Evolutionary conservation across 2,797 vertebrate species (phyloP).

Genomic region (Aselliscus stoliczkanus): DNA sequence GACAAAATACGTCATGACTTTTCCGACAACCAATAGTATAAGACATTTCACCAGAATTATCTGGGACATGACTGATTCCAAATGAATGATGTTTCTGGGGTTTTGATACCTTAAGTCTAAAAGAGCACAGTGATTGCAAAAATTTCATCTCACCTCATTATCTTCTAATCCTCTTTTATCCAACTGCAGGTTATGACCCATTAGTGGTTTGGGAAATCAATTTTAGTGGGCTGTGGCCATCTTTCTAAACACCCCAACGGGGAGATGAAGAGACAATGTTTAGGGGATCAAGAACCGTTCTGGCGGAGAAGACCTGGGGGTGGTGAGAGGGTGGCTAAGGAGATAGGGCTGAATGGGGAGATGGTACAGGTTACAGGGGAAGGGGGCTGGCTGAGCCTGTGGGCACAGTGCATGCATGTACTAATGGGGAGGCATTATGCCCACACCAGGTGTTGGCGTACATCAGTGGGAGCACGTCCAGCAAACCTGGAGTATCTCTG

Average conservation of each 20-base stretch:
- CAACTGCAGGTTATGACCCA: background rate
- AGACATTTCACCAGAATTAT: background rate
- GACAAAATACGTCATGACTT: no score
- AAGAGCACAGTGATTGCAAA: background rate
- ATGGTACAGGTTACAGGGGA: background rate
- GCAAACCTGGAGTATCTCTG: constrained; percentile 83
- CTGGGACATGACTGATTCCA: background rate
- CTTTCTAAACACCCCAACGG: background rate
- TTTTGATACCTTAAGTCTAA: background rate
- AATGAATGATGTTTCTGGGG: background rate
- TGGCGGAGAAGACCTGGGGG: background rate
- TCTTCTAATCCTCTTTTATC: background rate
- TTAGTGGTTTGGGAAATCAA: background rate
- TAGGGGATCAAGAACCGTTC: background rate
- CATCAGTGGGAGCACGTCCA: constrained; percentile 68
- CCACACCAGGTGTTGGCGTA: constrained; percentile 87
- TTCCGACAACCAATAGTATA: no score
- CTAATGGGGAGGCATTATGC: background rate
- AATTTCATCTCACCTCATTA: background rate
- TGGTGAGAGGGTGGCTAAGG: background rate
- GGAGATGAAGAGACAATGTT: background rate
- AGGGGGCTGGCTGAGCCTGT: background rate
- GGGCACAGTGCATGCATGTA: background rate
- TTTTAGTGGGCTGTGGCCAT: background rate
- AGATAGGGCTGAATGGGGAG: background rate